Evolutionary conservation across 2,797 vertebrate species (phyloP).

Genomic region (Eulemur mongoz): DNA sequence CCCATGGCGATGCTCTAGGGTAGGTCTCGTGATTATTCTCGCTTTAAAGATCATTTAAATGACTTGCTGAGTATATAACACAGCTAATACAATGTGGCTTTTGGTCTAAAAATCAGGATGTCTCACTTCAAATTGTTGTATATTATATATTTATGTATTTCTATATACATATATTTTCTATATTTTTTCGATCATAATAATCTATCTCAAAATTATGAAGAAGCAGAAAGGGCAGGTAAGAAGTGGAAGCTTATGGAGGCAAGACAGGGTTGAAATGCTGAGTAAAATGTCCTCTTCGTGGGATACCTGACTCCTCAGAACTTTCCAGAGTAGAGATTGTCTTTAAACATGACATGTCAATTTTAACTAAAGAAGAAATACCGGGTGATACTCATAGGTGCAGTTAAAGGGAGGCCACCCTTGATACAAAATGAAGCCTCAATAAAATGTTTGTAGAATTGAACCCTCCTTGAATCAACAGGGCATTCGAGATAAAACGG

Average conservation of each 20-base stretch:
- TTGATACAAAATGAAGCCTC: slow-evolving; percentile 2
- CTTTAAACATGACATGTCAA: not conserved
- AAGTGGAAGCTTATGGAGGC: not conserved
- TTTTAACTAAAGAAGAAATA: not conserved
- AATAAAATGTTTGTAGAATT: not conserved
- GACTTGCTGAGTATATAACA: slow-evolving; percentile 13
- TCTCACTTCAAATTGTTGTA: not conserved
- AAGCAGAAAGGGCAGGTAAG: not conserved
- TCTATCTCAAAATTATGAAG: not conserved
- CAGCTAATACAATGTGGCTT: not conserved
- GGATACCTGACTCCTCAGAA: not conserved
- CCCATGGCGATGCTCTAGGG: not conserved
- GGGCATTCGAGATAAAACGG: not conserved
- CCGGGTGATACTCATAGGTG: not conserved
- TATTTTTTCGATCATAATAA: not conserved
- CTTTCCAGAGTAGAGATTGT: not conserved
- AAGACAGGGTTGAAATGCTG: not conserved
- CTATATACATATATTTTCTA: not conserved
- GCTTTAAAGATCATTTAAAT: slow-evolving; percentile 31
- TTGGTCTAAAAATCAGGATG: not conserved
- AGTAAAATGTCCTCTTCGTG: not conserved
- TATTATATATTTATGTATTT: not conserved
- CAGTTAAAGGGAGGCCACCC: not conserved
- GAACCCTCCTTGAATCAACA: not conserved
- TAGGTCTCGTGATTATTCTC: not conserved